Conservation (phyloP, 2,797 vertebrate genomes). For the Microcaecilia unicolor region DNA sequence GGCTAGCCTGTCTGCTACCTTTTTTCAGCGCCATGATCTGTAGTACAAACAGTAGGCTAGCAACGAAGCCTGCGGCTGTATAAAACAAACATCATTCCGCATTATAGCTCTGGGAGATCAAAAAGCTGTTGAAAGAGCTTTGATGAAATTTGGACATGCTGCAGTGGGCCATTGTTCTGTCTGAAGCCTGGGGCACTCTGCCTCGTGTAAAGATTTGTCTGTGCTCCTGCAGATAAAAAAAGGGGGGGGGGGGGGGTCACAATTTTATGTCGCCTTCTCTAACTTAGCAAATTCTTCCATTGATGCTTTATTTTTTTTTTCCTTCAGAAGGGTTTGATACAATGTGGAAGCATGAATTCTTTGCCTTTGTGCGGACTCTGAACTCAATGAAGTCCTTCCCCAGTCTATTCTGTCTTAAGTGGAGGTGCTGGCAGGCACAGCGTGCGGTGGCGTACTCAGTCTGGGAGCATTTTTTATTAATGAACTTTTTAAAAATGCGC, state of each 20-base stretch:
- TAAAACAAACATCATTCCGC: constrained; percentile 11
- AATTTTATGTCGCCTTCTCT: constrained; percentile 20
- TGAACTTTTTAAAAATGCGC: no score
- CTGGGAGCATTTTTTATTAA: no score
- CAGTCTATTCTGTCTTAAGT: no score
- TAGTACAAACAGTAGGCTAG: constrained; percentile 22
- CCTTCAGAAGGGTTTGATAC: not conserved
- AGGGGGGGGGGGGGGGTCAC: no score
- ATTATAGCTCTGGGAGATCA: constrained; percentile 20
- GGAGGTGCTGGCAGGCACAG: no score
- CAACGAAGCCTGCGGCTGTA: constrained; percentile 26
- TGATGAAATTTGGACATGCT: constrained; percentile 18
- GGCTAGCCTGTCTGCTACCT: not conserved
- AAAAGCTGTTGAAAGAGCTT: constrained; percentile 22
- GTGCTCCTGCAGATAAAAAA: constrained; percentile 22
- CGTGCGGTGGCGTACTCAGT: no score
- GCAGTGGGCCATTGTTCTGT: constrained; percentile 11
- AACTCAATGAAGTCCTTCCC: no score
- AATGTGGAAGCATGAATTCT: no score
- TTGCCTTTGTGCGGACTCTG: no score
- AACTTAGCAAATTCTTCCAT: constrained; percentile 30
- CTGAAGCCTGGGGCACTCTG: constrained; percentile 15
- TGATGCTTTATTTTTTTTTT: no score
- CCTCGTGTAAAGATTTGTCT: constrained; percentile 19
- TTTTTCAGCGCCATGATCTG: constrained; percentile 1